Evolutionary conservation across 37 sponge, comb jelly and placozoan species (phyloP).

Genomic region (Beroe ovata): DNA sequence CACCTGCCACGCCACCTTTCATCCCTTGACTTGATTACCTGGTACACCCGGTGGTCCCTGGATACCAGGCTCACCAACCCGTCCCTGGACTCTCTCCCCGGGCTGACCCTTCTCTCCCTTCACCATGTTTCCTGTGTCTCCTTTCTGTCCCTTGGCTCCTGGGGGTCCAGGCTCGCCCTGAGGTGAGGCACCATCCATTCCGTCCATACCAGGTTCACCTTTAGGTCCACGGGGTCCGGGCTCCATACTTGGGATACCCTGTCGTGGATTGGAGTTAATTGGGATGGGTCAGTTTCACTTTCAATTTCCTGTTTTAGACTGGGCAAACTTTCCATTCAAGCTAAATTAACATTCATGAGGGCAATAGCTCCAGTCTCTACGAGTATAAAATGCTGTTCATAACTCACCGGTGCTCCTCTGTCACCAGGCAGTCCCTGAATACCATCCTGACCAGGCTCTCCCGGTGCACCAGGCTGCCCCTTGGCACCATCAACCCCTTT

Average conservation of each 20-base stretch:
- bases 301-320: too few species aligned
- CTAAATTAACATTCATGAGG: too few species aligned
- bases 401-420: not conserved
- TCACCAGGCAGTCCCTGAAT: slow-evolving; percentile 51
- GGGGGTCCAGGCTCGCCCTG: slow-evolving; percentile 31
- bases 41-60: not conserved
- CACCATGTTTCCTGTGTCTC: not conserved
- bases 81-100: slow-evolving; percentile 28
- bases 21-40: not conserved
- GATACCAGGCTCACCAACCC: not conserved
- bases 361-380: too few species aligned
- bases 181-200: not conserved
- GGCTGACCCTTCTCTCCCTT: slow-evolving; percentile 23
- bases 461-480: slow-evolving; percentile 46
- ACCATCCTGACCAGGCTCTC: slow-evolving; percentile 45
- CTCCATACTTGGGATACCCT: not conserved
- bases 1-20: too few species aligned
- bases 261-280: too few species aligned
- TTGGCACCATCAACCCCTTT: slow-evolving; percentile 24
- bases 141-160: slow-evolving; percentile 21
- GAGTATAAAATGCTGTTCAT: not conserved
- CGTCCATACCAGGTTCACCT: not conserved
- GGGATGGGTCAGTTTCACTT: too few species aligned
- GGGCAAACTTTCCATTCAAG: too few species aligned
- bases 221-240: not conserved